Evolutionary conservation across 2,113 vertebrate species (phyloP).

Genomic region (Chloebia gouldiae): DNA sequence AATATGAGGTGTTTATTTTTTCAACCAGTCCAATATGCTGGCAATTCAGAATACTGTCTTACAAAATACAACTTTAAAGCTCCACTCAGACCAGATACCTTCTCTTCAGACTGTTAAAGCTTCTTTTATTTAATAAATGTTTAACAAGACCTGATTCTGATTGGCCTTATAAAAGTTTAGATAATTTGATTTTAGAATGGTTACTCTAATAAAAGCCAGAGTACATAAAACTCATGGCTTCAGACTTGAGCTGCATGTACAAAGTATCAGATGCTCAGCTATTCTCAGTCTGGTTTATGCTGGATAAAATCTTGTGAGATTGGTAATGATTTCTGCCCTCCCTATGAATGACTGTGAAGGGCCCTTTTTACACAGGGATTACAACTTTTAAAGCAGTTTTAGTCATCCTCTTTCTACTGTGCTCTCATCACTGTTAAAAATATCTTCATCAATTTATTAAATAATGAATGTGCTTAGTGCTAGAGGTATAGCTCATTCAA

Average conservation of each 20-base stretch:
- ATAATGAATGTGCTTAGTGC: not conserved
- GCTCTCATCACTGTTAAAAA: not conserved
- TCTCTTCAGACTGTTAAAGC: not conserved
- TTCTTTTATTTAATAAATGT: not conserved
- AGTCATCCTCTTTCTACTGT: not conserved
- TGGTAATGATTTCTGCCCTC: not conserved
- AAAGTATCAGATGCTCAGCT: not conserved
- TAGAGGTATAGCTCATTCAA: not conserved
- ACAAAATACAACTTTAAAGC: not conserved
- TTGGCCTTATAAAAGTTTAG: not conserved
- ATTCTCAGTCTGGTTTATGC: not conserved
- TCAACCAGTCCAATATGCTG: not conserved
- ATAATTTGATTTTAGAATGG: not conserved
- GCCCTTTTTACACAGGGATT: not conserved
- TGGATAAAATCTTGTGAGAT: not conserved
- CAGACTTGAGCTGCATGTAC: not conserved
- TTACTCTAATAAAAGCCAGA: not conserved
- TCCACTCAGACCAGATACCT: not conserved
- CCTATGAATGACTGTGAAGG: not conserved
- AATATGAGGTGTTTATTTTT: not conserved
- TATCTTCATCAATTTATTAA: not conserved
- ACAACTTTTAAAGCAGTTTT: not conserved
- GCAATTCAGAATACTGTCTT: not conserved
- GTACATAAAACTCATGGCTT: not conserved
- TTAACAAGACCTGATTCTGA: not conserved